These are phyloP conservation scores for Zaprionus kolodkinae DNA, from an alignment of 1,140 invertebrate genomes.

Conservation along the genomic window DNA sequence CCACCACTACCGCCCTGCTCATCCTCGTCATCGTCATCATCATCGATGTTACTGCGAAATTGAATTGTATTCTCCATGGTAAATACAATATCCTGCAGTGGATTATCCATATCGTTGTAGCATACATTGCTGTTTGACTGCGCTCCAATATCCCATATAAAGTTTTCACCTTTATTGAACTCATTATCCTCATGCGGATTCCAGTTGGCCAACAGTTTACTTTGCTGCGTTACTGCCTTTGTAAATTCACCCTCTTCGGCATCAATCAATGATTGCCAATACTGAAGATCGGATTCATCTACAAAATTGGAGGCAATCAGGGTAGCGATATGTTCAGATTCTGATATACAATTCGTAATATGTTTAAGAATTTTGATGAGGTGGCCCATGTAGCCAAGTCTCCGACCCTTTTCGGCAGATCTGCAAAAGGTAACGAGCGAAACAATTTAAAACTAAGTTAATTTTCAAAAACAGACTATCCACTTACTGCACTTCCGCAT, in stretches of 20 bases:
- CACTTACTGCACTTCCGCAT: slow-evolving; percentile 86
- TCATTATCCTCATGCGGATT: slow-evolving; percentile 76
- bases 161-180: slow-evolving; percentile 54
- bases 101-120: slow-evolving; percentile 62
- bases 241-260: slow-evolving; percentile 74
- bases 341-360: slow-evolving; percentile 76
- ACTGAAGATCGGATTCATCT: slow-evolving; percentile 60
- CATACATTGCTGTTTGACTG: slow-evolving; percentile 58
- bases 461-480: slow-evolving; percentile 47
- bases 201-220: slow-evolving; percentile 73
- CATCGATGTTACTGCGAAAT: slow-evolving; percentile 65
- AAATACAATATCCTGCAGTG: slow-evolving; percentile 72
- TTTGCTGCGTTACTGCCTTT: slow-evolving; percentile 66
- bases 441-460: not conserved
- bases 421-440: slow-evolving; percentile 30
- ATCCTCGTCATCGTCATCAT: slow-evolving; percentile 75
- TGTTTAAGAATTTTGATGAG: slow-evolving; percentile 87
- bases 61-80: slow-evolving; percentile 70
- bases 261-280: slow-evolving; percentile 76
- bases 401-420: slow-evolving; percentile 82
- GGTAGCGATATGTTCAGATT: slow-evolving; percentile 82
- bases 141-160: slow-evolving; percentile 56
- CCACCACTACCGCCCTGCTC: slow-evolving; percentile 61
- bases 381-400: slow-evolving; percentile 91
- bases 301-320: slow-evolving; percentile 71